Base-by-base conservation (phyloP, 2,113 vertebrate genomes). In the Smithornis capensis region DNA sequence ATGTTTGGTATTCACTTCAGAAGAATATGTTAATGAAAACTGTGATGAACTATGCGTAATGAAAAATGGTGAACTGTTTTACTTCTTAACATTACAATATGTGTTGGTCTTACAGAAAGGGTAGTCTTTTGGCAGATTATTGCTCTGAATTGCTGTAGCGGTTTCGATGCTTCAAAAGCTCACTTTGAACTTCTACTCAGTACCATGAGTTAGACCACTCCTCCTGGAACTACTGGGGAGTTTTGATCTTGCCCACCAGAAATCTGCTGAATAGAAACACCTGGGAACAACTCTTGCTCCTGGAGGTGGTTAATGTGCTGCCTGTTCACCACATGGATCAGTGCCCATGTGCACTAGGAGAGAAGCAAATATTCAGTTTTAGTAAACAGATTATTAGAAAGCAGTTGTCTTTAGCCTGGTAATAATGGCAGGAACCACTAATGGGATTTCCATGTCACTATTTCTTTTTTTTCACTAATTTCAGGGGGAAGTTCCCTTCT, bases 381-480 rank as follows among this genome's bases (percentile, higher is more conserved):
- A 76, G 52, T 74, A 80, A 95, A 90, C 75, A 76, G 50, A 62
- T 95, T 79, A 83, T 92, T 92, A 91, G 73, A 57, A 94, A 89
- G 62, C 64, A 38, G 21, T 65, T 95, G 78, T 53, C 62, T 93
- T 92, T 55, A 59, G 75, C 62, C 52, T 65, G n/a, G 75, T 75
- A 93, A 91, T 95, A 87, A 86, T 42, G 24, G 16, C 80, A 90
- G 63, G 52, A 93, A 44, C 52, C 62, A 33, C 65, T 91, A 96
- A 91, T 55, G 83, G 69, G 91, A 91, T 95, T 97, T 93, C 65
- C 78, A 23, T 78, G 83, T 55, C 65, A 59, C 75, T 59, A 8
- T 83, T 90, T 81, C 68, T 94, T 92, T 88, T 87, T 74, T 95
- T 95, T 70, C 21, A 4, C 38, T 44, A 77, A 28, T 95, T 97